Evolutionary conservation across 1,140 invertebrate genomes (phyloP).

Genomic region (Drosophila murphyi): DNA sequence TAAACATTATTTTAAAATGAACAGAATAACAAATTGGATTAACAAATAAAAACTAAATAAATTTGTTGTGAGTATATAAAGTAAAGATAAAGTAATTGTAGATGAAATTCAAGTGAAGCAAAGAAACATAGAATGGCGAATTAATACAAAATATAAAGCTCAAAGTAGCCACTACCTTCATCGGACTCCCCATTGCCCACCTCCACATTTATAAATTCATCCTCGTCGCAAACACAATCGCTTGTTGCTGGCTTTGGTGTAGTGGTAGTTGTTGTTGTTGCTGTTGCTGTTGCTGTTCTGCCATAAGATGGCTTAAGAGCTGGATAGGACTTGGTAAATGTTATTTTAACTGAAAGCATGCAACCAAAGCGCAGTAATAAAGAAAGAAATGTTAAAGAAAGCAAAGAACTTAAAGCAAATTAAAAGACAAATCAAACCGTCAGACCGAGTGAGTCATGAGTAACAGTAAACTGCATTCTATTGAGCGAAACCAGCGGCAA

Average conservation of each 20-base stretch:
- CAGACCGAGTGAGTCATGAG: conserved; percentile 43
- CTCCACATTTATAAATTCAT: conserved; percentile 52
- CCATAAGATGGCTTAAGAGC: conserved; percentile 49
- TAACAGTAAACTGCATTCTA: conserved; percentile 45
- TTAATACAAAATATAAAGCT: conserved; percentile 37
- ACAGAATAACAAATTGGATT: neutral
- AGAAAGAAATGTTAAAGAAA: conserved; percentile 33
- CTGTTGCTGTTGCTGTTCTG: conserved; percentile 39
- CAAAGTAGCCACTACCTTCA: conserved; percentile 70
- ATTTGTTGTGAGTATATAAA: neutral
- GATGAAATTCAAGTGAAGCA: neutral
- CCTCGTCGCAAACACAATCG: conserved; percentile 70
- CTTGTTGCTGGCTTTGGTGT: conserved; percentile 44
- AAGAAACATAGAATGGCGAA: conserved; percentile 20
- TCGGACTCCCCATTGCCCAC: conserved; percentile 55
- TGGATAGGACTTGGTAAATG: conserved; percentile 67
- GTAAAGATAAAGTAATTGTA: neutral
- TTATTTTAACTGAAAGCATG: conserved; percentile 75
- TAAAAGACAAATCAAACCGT: conserved; percentile 50
- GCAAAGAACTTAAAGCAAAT: conserved; percentile 50
- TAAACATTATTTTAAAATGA: neutral
- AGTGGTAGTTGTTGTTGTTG: conserved; percentile 14
- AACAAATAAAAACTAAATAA: neutral
- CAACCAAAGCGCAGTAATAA: conserved; percentile 46
- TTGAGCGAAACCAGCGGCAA: conserved; percentile 44